phyloP scores from a whole-genome alignment of 1,140 invertebrate genomes.

The Lysiphlebus fabarum region DNA sequence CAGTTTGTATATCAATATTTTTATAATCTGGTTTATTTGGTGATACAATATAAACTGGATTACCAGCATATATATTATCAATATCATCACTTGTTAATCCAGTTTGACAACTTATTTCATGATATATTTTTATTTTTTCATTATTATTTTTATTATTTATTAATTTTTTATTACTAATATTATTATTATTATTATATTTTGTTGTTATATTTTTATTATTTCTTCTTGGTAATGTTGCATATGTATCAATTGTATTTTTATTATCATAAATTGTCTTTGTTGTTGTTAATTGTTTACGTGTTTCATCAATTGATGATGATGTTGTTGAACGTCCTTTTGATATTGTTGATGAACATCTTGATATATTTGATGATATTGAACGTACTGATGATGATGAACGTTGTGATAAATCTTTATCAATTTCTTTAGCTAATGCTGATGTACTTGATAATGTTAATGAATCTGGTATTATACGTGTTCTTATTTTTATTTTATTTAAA shows the following conservation, averaged over 20 bases:
- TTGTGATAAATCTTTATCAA: slow-evolving; percentile 47
- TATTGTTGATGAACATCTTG: slow-evolving; percentile 7
- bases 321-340: background rate
- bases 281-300: slow-evolving; percentile 32
- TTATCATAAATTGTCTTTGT: slow-evolving; percentile 38
- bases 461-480: slow-evolving; percentile 54
- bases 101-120: slow-evolving; percentile 73
- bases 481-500: slow-evolving; percentile 32
- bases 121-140: slow-evolving; percentile 69
- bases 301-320: slow-evolving; percentile 1
- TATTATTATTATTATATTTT: slow-evolving; percentile 33
- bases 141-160: slow-evolving; percentile 23
- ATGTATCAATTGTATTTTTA: slow-evolving; percentile 64
- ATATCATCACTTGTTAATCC: slow-evolving; percentile 68
- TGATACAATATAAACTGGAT: slow-evolving; percentile 49
- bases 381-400: slow-evolving; percentile 17
- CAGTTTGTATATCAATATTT: slow-evolving; percentile 66
- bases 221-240: slow-evolving; percentile 73
- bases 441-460: slow-evolving; percentile 45
- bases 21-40: slow-evolving; percentile 50
- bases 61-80: slow-evolving; percentile 65
- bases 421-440: slow-evolving; percentile 53
- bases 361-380: background rate
- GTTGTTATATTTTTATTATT: slow-evolving; percentile 33
- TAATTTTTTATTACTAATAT: slow-evolving; percentile 43